Evolutionary conservation across 2,888 invertebrate genomes (phyloP).

Genomic region (Pseudanteris insignis): DNA sequence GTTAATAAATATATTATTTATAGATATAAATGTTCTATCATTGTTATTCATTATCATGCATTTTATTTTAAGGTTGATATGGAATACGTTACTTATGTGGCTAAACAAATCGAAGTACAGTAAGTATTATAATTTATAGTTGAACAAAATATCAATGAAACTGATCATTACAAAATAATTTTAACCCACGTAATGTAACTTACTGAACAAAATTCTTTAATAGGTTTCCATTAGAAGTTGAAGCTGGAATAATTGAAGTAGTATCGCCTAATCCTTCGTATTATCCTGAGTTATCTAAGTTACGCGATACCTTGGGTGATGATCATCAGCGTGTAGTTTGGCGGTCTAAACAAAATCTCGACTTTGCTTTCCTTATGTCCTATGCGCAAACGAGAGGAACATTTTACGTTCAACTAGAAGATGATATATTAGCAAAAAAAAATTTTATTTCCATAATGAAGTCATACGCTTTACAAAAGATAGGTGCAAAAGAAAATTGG

Average conservation of each 20-base stretch:
- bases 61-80: constrained; percentile 74
- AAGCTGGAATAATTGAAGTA: constrained; percentile 86
- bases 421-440: constrained; percentile 89
- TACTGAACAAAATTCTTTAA: no score
- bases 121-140: constrained; percentile 67
- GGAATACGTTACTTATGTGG: constrained; percentile 78
- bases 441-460: constrained; percentile 87
- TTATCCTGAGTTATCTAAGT: constrained; percentile 84
- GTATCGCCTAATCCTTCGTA: constrained; percentile 85
- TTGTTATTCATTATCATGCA: no score
- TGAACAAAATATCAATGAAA: no score
- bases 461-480: constrained; percentile 81
- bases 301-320: constrained; percentile 86
- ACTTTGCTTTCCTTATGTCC: constrained; percentile 93
- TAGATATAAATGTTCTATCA: no score
- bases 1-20: no score
- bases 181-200: no score
- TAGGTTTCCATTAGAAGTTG: constrained; percentile 80
- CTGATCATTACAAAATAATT: no score
- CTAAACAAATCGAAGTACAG: constrained; percentile 79
- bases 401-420: constrained; percentile 93
- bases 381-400: constrained; percentile 88
- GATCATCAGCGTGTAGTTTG: constrained; percentile 85
- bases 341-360: constrained; percentile 95
- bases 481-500: constrained; percentile 81